Evolutionary conservation across 2,797 vertebrate genomes (phyloP).

Genomic region (Acanthornis magna): DNA sequence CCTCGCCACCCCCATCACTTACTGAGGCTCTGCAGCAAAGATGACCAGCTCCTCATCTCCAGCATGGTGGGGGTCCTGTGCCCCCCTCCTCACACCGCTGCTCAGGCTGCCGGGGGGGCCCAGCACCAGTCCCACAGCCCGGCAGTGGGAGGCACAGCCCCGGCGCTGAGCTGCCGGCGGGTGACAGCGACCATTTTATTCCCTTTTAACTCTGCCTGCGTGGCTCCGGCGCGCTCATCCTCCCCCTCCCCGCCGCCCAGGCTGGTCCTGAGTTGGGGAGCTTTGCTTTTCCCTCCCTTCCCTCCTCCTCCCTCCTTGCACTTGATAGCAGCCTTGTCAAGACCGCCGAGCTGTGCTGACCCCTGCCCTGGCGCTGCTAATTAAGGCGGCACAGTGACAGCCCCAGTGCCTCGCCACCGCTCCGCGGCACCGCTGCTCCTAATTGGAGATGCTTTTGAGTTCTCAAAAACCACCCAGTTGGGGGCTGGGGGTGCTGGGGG

Average conservation of each 20-base stretch:
- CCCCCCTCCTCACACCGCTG: not conserved
- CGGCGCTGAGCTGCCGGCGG: not conserved
- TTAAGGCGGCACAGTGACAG: slow-evolving; percentile 91
- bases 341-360: slow-evolving; percentile 84
- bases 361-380: slow-evolving; percentile 89
- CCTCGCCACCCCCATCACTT: slow-evolving; percentile 16
- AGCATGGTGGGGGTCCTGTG: not conserved
- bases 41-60: slow-evolving; percentile 71
- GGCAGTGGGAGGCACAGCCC: not conserved
- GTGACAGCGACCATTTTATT: slow-evolving; percentile 60
- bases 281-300: slow-evolving; percentile 29
- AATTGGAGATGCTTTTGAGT: slow-evolving; percentile 85
- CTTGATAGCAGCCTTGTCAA: slow-evolving; percentile 85
- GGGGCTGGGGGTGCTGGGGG: not conserved
- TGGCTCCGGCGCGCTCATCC: slow-evolving; percentile 4
- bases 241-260: slow-evolving; percentile 10
- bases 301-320: slow-evolving; percentile 69
- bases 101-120: not conserved
- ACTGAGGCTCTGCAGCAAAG: slow-evolving; percentile 73
- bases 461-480: slow-evolving; percentile 64
- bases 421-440: slow-evolving; percentile 83
- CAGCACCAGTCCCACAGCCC: not conserved
- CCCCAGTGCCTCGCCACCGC: slow-evolving; percentile 84
- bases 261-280: slow-evolving; percentile 32
- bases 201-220: slow-evolving; percentile 35